Evolutionary conservation across 2,113 vertebrate species (phyloP).

Genomic region (Naja naja): DNA sequence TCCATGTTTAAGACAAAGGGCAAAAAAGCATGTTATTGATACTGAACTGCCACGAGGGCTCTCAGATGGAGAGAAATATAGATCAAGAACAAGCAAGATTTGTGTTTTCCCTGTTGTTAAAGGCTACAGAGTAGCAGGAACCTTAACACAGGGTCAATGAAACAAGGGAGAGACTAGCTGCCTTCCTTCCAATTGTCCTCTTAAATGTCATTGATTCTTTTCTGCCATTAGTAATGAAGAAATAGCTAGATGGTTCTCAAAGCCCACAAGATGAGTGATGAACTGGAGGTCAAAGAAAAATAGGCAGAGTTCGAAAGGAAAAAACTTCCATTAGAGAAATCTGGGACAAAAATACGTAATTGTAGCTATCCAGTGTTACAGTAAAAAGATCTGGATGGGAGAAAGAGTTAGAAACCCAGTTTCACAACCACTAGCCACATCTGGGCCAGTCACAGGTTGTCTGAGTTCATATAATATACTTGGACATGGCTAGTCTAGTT

Average conservation of each 20-base stretch:
- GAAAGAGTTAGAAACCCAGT: neutral
- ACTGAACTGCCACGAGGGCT: neutral
- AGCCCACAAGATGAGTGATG: neutral
- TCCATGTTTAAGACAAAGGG: neutral
- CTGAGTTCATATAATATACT: neutral
- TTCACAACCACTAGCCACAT: neutral
- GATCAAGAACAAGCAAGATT: neutral
- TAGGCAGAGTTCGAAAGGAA: rapidly evolving
- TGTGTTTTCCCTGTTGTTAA: neutral
- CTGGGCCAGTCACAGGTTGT: neutral
- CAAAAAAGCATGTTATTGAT: neutral
- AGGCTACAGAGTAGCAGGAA: neutral
- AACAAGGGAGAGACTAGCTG: neutral
- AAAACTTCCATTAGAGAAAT: neutral
- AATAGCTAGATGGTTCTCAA: neutral
- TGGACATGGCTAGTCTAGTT: neutral
- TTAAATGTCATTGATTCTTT: neutral
- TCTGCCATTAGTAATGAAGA: neutral
- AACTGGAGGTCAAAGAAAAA: neutral
- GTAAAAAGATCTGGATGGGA: neutral
- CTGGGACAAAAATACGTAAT: neutral
- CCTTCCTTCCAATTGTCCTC: neutral
- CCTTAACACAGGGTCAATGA: neutral
- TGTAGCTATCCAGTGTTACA: neutral
- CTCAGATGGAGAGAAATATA: neutral